Evolutionary conservation across 2,797 vertebrate genomes (phyloP).

Genomic region (Pipistrellus pygmaeus): DNA sequence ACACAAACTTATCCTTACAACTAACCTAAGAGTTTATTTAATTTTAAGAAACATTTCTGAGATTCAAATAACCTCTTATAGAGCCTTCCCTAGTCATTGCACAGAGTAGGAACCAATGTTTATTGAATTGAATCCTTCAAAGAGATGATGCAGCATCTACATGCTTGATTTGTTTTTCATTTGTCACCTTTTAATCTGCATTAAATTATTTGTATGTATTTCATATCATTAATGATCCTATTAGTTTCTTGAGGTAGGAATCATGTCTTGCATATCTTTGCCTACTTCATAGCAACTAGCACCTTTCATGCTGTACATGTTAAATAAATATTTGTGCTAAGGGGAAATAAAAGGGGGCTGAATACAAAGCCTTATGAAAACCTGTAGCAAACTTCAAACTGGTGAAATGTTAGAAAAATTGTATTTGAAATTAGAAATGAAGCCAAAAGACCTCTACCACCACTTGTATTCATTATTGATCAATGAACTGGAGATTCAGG

Average conservation of each 20-base stretch:
- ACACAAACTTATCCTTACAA: neutral
- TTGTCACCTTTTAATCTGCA: neutral
- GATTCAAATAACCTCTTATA: neutral
- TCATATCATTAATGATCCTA: neutral
- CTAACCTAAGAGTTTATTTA: neutral
- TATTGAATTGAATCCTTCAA: neutral
- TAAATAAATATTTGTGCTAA: neutral
- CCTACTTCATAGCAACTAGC: neutral
- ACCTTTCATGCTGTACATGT: constrained; percentile 30
- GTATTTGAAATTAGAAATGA: neutral
- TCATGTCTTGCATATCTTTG: neutral
- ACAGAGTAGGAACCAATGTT: neutral
- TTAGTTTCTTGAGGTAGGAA: neutral
- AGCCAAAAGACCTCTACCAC: neutral
- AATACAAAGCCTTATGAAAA: constrained; percentile 25
- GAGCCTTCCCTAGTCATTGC: neutral
- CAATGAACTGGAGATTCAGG: neutral
- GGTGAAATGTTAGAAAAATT: neutral
- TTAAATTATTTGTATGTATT: neutral
- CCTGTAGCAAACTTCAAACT: constrained; percentile 3
- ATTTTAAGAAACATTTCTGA: neutral
- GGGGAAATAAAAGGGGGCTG: neutral
- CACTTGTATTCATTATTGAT: neutral
- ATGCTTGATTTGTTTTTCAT: neutral
- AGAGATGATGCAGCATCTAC: neutral